Conservation (phyloP, 1,140 invertebrate genomes). For the Drosophila nasuta region DNA sequence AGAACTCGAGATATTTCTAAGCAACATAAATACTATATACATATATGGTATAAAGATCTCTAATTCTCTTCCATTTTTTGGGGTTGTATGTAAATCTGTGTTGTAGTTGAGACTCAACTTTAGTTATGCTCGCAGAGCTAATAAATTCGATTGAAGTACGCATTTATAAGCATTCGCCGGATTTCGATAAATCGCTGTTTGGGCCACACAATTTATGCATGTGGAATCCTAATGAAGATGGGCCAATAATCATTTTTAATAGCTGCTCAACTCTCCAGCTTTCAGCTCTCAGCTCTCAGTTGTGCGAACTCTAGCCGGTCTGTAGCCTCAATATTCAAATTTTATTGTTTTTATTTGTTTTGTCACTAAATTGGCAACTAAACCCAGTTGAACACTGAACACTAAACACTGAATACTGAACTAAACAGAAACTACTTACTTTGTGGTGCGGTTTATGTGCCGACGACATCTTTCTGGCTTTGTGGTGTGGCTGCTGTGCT, state of each 20-base stretch:
- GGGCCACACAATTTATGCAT: constrained; percentile 67
- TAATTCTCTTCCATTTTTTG: neutral
- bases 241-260: constrained; percentile 79
- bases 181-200: constrained; percentile 43
- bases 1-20: neutral
- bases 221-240: constrained; percentile 74
- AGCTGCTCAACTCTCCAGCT: constrained; percentile 52
- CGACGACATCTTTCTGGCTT: constrained; percentile 8
- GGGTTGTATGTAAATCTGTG: neutral
- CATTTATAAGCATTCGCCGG: constrained; percentile 60
- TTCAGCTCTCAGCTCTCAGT: constrained; percentile 17
- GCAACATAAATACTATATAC: too few relatives aligned
- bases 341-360: constrained; percentile 72
- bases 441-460: constrained; percentile 30
- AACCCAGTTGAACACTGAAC: constrained; percentile 43
- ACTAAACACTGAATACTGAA: constrained; percentile 37
- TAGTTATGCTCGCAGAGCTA: constrained; percentile 52
- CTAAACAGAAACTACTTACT: constrained; percentile 64
- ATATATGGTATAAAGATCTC: too few relatives aligned
- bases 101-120: neutral
- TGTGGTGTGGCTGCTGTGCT: constrained; percentile 21
- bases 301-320: constrained; percentile 38
- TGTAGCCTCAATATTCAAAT: constrained; percentile 69
- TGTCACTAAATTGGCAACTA: constrained; percentile 80
- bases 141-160: constrained; percentile 69